phyloP scores from a whole-genome alignment of 2,888 invertebrate genomes.

The Drepanosiphum platanoidis region DNA sequence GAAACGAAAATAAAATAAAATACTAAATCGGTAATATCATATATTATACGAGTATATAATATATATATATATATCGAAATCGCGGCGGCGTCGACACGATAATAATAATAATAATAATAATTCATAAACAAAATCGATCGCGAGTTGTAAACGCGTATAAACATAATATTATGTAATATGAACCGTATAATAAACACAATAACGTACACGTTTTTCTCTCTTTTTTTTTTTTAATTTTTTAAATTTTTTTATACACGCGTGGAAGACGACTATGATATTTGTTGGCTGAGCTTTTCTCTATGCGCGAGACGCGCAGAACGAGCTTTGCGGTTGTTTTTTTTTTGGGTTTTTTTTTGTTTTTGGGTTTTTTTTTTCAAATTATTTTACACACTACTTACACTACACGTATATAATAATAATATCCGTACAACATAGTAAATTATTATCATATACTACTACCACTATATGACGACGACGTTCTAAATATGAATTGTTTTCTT shows the following conservation, averaged over 20 bases:
- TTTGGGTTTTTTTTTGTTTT: background rate
- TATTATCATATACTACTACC: too few relatives aligned
- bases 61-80: too few relatives aligned
- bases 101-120: slow-evolving; percentile 26
- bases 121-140: slow-evolving; percentile 6
- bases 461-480: too few relatives aligned
- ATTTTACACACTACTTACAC: too few relatives aligned
- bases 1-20: slow-evolving; percentile 6
- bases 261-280: slow-evolving; percentile 61
- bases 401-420: too few relatives aligned
- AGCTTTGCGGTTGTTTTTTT: background rate
- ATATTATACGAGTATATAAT: background rate
- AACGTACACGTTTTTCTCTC: background rate
- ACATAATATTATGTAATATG: background rate
- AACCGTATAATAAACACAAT: background rate
- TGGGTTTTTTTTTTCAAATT: too few relatives aligned
- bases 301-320: background rate
- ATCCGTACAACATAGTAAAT: too few relatives aligned
- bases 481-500: too few relatives aligned
- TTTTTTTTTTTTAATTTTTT: background rate
- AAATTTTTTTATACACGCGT: background rate
- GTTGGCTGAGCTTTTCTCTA: slow-evolving; percentile 26
- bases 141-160: background rate
- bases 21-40: slow-evolving; percentile 46
- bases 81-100: too few relatives aligned